These are phyloP conservation scores for Nasua narica DNA, from an alignment of 2,797 vertebrate genomes.

Conservation along the genomic window DNA sequence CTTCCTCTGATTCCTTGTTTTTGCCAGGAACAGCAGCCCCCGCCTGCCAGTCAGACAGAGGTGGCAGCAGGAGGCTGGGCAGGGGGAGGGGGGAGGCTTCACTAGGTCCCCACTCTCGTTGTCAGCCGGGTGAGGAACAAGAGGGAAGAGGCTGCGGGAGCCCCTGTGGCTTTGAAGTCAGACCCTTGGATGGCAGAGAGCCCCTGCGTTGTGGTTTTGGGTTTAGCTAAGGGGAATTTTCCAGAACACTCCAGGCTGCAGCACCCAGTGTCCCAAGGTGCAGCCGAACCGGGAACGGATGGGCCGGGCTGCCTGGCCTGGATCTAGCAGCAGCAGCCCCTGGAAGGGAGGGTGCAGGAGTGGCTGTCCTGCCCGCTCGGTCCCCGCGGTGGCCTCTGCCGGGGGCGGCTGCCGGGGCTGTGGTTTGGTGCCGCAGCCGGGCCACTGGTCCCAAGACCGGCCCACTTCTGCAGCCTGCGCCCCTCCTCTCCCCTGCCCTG, in stretches of 20 bases:
- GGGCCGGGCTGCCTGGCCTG: slow-evolving; percentile 20
- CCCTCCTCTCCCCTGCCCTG: background rate
- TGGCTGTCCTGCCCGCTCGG: rapidly evolving
- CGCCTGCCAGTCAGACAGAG: slow-evolving; percentile 66
- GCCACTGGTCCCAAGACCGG: background rate
- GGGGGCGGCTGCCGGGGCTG: background rate
- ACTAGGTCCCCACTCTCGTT: slow-evolving; percentile 35
- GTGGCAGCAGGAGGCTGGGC: slow-evolving; percentile 11
- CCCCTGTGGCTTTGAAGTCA: background rate
- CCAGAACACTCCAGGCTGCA: background rate
- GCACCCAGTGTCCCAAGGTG: slow-evolving; percentile 41
- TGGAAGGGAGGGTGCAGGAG: background rate
- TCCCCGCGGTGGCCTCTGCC: background rate
- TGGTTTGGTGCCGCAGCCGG: background rate
- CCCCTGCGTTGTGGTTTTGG: background rate
- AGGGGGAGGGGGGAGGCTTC: background rate
- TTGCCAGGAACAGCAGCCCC: slow-evolving; percentile 62
- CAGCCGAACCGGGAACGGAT: slow-evolving; percentile 35
- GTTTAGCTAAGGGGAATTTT: background rate
- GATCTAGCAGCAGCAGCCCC: background rate
- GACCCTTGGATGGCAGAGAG: background rate
- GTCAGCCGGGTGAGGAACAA: slow-evolving; percentile 71
- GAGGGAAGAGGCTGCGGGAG: slow-evolving; percentile 59
- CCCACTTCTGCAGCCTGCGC: background rate
- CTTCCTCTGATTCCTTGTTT: slow-evolving; percentile 32